phyloP scores from a whole-genome alignment of 2,113 vertebrate species.

The Lasiurus borealis region DNA sequence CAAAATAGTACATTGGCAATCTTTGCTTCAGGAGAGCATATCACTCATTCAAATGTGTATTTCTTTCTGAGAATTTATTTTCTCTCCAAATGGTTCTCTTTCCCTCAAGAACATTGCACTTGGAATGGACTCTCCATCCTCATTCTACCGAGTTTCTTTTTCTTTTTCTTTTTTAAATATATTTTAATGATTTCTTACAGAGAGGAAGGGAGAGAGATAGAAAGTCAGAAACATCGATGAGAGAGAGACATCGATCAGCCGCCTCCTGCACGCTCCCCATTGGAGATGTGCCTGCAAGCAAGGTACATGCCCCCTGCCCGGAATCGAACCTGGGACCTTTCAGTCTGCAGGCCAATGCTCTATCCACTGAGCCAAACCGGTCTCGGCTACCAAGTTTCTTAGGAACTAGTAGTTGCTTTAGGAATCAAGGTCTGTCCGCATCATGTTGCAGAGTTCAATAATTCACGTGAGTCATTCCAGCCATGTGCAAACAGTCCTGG shows the following conservation, averaged over 20 bases:
- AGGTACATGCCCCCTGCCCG: too few species aligned
- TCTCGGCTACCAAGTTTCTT: background rate
- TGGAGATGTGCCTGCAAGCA: too few species aligned
- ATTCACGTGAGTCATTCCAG: background rate
- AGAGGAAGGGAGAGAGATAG: too few species aligned
- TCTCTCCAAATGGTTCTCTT: conserved; percentile 32
- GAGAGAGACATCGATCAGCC: too few species aligned
- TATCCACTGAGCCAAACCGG: too few species aligned
- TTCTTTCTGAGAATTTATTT: conserved; percentile 20
- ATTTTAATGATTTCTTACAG: too few species aligned
- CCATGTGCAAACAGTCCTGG: background rate
- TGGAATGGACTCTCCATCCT: background rate
- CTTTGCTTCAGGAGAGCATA: conserved; percentile 47
- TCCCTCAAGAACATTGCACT: conserved; percentile 18
- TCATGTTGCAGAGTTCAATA: background rate
- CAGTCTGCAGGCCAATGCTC: too few species aligned
- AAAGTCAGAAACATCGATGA: too few species aligned
- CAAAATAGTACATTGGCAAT: conserved; percentile 3
- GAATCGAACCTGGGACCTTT: too few species aligned
- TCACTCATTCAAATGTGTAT: conserved; percentile 53
- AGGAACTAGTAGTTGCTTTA: background rate
- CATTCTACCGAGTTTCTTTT: background rate
- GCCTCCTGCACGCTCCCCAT: too few species aligned
- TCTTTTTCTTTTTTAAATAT: too few species aligned
- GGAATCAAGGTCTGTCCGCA: conserved; percentile 27